Conservation (phyloP, 2,888 invertebrate genomes). For the Tethea ocularis region DNA sequence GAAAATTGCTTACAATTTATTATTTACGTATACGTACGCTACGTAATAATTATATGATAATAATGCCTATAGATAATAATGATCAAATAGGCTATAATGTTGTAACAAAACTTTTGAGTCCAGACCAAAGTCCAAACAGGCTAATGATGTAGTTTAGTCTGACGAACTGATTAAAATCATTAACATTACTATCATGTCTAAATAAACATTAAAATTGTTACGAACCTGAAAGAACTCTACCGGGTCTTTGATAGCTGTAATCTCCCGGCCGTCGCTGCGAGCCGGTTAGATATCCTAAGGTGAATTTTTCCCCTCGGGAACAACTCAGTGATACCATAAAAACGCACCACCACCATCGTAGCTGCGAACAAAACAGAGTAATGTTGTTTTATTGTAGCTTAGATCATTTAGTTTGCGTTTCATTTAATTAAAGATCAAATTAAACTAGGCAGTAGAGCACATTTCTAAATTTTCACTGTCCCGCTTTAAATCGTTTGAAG, state of each 20-base stretch:
- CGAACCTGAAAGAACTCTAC: slow-evolving; percentile 83
- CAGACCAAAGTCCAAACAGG: too few relatives aligned
- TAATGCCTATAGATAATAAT: too few relatives aligned
- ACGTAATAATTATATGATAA: too few relatives aligned
- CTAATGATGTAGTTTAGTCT: too few relatives aligned
- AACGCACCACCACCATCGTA: slow-evolving; percentile 62
- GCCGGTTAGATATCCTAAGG: slow-evolving; percentile 93
- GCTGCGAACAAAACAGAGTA: slow-evolving; percentile 52
- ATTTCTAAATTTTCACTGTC: slow-evolving; percentile 29
- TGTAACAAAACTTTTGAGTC: too few relatives aligned
- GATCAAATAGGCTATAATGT: too few relatives aligned
- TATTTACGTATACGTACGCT: too few relatives aligned
- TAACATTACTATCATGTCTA: too few relatives aligned
- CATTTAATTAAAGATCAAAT: slow-evolving; percentile 10
- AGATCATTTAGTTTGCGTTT: slow-evolving; percentile 13
- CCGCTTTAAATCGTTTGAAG: slow-evolving; percentile 44
- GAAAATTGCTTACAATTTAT: too few relatives aligned
- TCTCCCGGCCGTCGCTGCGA: slow-evolving; percentile 91
- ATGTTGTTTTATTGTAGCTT: neutral
- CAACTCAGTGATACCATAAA: slow-evolving; percentile 46
- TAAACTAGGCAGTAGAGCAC: slow-evolving; percentile 32
- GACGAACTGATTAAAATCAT: too few relatives aligned
- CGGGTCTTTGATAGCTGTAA: slow-evolving; percentile 90
- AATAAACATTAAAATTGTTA: slow-evolving; percentile 14
- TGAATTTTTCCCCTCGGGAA: slow-evolving; percentile 84